Conservation (phyloP, 2,113 vertebrate genomes). For the Cyphomyrus plagiostoma region DNA sequence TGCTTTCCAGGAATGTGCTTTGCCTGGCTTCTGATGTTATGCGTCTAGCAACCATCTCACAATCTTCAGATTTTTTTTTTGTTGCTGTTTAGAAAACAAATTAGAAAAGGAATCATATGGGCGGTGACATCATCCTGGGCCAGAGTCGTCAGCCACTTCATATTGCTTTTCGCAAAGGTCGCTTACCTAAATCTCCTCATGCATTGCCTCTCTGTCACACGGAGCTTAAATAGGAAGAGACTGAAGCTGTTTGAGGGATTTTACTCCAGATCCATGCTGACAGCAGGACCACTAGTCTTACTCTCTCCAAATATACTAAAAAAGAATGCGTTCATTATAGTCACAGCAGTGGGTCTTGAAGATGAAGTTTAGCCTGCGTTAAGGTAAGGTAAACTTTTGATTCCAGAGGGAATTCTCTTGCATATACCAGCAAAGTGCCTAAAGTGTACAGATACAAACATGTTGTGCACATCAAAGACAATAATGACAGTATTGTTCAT, state of each 20-base stretch:
- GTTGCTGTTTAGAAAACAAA: not conserved
- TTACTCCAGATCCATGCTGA: not conserved
- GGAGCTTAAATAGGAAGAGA: not conserved
- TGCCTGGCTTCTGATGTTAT: not conserved
- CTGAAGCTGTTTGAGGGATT: not conserved
- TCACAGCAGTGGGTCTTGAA: not conserved
- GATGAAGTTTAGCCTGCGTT: not conserved
- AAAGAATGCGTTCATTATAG: not conserved
- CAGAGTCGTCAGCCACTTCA: not conserved
- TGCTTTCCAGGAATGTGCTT: not conserved
- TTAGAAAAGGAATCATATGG: not conserved
- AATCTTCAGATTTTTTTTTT: not conserved
- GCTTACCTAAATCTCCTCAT: not conserved
- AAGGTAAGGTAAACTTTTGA: not conserved
- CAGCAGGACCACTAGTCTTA: not conserved
- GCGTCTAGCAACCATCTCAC: not conserved
- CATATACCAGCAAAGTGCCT: not conserved
- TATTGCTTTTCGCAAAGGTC: not conserved
- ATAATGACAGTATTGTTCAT: not conserved
- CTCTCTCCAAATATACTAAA: not conserved
- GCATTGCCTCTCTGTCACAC: not conserved
- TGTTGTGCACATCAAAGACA: not conserved
- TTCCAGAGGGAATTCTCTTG: not conserved
- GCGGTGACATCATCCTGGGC: not conserved
- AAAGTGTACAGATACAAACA: not conserved